A percentile compares a stretch with the other conserved stretches of the same genome.
phyloP scores from a whole-genome alignment of 2,113 vertebrate genomes.

The Amphilophus citrinellus region DNA sequence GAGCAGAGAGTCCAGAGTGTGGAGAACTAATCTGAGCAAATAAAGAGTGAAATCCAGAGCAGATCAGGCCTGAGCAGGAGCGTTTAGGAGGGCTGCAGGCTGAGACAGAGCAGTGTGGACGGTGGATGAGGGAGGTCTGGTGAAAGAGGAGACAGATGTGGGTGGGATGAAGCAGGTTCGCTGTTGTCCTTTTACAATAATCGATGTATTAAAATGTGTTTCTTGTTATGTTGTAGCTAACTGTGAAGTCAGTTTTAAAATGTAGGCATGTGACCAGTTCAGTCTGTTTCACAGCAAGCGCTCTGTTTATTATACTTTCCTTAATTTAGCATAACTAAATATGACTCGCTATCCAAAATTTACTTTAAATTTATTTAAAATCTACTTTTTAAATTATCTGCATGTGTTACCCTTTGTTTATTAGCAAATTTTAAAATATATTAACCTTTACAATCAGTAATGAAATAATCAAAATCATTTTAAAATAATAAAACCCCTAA shows the following conservation, averaged over 20 bases:
- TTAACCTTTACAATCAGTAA: not conserved
- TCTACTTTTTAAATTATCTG: not conserved
- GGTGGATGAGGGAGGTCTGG: not conserved
- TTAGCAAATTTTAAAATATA: not conserved
- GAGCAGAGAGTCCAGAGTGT: too few relatives aligned
- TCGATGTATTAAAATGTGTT: not conserved
- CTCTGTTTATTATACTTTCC: not conserved
- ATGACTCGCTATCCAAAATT: too few relatives aligned
- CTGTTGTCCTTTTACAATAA: not conserved
- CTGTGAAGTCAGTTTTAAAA: not conserved
- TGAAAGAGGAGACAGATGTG: not conserved
- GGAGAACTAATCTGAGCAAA: too few relatives aligned
- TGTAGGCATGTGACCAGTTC: not conserved
- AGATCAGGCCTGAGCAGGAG: not conserved
- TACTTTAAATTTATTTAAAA: too few relatives aligned
- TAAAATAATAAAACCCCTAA: not conserved
- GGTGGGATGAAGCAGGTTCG: rapidly evolving
- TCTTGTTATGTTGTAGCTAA: not conserved
- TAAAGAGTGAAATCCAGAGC: not conserved
- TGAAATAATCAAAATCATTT: not conserved
- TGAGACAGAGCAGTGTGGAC: not conserved
- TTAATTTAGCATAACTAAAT: not conserved
- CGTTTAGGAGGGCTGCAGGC: not conserved
- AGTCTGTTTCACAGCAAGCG: not conserved
- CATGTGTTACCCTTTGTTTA: not conserved